A percentile compares a stretch with the other conserved stretches of the same genome.
Evolutionary conservation across 2,888 invertebrate genomes (phyloP).

Genomic region (Heliconius ismenius): DNA sequence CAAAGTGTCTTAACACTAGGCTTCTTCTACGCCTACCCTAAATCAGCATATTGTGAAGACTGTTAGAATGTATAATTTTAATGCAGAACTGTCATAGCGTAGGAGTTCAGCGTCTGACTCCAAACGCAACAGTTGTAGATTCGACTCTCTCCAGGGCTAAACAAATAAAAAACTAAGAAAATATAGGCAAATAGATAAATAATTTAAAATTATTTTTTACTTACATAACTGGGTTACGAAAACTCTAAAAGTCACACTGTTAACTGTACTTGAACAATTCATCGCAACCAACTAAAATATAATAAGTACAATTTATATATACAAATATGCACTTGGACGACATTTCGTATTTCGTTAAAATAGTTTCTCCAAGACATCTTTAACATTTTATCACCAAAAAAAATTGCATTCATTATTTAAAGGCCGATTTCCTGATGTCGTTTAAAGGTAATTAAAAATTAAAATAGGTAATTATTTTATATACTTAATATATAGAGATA

Average conservation of each 20-base stretch:
- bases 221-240: background rate
- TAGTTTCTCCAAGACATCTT: constrained; percentile 37
- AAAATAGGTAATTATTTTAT: constrained; percentile 11
- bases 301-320: constrained; percentile 29
- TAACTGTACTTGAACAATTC: background rate
- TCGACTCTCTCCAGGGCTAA: too few species aligned
- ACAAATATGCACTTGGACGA: constrained; percentile 33
- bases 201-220: background rate
- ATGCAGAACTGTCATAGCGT: too few species aligned
- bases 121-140: too few species aligned
- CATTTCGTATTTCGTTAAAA: constrained; percentile 41
- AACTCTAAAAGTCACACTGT: background rate
- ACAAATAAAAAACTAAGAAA: too few species aligned
- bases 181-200: background rate
- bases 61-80: too few species aligned
- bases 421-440: constrained; percentile 31
- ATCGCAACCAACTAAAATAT: constrained; percentile 13
- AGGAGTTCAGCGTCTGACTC: too few species aligned
- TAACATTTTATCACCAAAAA: constrained; percentile 38
- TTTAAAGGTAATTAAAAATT: constrained; percentile 27
- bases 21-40: too few species aligned
- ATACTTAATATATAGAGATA: background rate
- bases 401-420: constrained; percentile 30
- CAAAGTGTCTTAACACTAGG: too few species aligned
- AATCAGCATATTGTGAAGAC: too few species aligned